Base-by-base conservation (phyloP, 35 echinoderm and acorn worm species). In the Hemicentrotus pulcherrimus region DNA sequence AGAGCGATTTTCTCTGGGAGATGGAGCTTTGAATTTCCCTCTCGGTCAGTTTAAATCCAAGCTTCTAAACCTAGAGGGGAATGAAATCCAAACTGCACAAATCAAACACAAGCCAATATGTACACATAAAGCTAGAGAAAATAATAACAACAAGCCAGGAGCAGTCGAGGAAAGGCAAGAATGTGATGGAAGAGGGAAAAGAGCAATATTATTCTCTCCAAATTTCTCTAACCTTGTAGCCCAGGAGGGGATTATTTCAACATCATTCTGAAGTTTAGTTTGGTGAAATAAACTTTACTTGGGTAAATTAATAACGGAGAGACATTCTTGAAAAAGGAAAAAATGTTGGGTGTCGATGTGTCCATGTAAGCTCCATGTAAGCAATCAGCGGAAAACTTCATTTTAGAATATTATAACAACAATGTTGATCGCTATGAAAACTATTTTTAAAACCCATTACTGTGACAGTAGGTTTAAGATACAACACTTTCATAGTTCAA, bases 51-150 rank as follows among this genome's bases (percentile, higher is more conserved):
- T 78, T 78, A 78, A 78, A 78, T 78, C 4, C 65, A 78, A 78
- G 65, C 19, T 28, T 78, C 65, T 78, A 78, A 78, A n/a, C 65
- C 65, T 78, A n/a, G 65, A 6, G 65, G 65, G 65, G 65, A 78
- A 78, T 78, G 65, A 78, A 78, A 78, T 78, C 22, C 28, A 78
- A n/a, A 78, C 65, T n/a, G 22, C 65, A n/a, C 65, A 78, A 78
- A 78, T 78, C 65, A 78, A 78, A 78, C 65, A 78, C 65, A 78
- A 78, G 65, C 65, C 65, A 78, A 78, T 78, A 78, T 78, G 65
- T 78, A 78, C 65, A 78, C 65, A 78, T 78, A 78, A 78, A 78
- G 65, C 18, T n/a, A 3, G 65, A 78, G 65, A 78, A 78, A 78
- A 78, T 78, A 78, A 78, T 78, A 78, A 78, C 65, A 78, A 78